Conservation (phyloP, 2,888 invertebrate genomes). For the Lepidocyrtoides sp. region DNA sequence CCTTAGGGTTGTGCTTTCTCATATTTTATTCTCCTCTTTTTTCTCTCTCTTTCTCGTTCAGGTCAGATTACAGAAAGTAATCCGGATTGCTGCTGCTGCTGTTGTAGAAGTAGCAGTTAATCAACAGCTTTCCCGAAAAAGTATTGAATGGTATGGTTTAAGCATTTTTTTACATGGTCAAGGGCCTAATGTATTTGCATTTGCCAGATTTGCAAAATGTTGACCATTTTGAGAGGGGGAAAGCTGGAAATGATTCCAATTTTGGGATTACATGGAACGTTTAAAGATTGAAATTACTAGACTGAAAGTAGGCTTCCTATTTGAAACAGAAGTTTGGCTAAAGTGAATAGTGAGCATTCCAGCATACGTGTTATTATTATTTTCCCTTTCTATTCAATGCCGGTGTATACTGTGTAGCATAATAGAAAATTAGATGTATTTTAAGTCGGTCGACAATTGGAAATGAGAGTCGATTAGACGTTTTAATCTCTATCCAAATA, state of each 20-base stretch:
- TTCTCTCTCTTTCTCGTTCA: not conserved
- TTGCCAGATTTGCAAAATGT: not conserved
- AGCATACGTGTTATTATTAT: no score
- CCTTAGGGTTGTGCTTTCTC: not conserved
- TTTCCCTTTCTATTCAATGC: no score
- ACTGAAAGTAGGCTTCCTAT: no score
- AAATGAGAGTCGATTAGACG: not conserved
- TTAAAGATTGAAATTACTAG: no score
- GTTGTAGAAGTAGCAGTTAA: constrained; percentile 22
- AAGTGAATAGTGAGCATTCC: no score
- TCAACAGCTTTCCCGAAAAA: constrained; percentile 42
- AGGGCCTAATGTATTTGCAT: not conserved
- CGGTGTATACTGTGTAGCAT: not conserved
- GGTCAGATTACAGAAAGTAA: constrained; percentile 10
- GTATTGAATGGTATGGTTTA: not conserved
- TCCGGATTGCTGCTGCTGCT: no score
- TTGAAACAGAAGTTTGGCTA: no score
- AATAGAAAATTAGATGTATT: no score
- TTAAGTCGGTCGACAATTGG: not conserved
- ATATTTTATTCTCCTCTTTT: not conserved
- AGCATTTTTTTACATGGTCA: not conserved
- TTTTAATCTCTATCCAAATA: no score
- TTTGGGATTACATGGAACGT: no score
- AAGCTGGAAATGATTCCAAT: no score
- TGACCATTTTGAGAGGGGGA: no score